phyloP scores from a whole-genome alignment of 2,888 invertebrate species.

The Lumbricus terrestris region DNA sequence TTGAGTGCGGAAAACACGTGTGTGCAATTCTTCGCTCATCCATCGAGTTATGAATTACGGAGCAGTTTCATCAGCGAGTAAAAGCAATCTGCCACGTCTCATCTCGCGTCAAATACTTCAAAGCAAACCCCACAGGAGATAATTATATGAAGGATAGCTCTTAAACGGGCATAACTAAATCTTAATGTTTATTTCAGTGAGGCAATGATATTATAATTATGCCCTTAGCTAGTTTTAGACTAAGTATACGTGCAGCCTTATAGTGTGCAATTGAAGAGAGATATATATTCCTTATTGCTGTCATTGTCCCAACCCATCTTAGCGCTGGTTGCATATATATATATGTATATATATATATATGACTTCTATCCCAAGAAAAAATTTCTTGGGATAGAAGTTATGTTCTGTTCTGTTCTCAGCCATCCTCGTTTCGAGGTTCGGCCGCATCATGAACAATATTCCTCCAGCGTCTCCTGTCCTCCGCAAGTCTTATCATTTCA shows the following conservation, averaged over 20 bases:
- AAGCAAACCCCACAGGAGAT: background rate
- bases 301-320: background rate
- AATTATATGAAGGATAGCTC: background rate
- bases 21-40: too few relatives aligned
- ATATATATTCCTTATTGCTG: too few relatives aligned
- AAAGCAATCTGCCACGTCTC: background rate
- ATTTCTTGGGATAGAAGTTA: too few relatives aligned
- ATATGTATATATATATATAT: too few relatives aligned
- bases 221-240: background rate
- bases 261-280: background rate
- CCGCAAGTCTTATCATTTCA: too few relatives aligned
- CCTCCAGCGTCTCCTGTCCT: too few relatives aligned
- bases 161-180: background rate
- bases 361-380: too few relatives aligned
- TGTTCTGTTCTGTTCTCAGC: too few relatives aligned
- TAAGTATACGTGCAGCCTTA: background rate
- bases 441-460: too few relatives aligned
- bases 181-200: background rate
- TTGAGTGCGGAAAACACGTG: background rate
- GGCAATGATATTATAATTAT: background rate
- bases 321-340: too few relatives aligned
- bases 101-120: background rate
- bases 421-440: too few relatives aligned
- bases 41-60: background rate
- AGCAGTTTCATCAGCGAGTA: background rate